Evolutionary conservation across 2,888 invertebrate species (phyloP).

Genomic region (Oscheius sp.): DNA sequence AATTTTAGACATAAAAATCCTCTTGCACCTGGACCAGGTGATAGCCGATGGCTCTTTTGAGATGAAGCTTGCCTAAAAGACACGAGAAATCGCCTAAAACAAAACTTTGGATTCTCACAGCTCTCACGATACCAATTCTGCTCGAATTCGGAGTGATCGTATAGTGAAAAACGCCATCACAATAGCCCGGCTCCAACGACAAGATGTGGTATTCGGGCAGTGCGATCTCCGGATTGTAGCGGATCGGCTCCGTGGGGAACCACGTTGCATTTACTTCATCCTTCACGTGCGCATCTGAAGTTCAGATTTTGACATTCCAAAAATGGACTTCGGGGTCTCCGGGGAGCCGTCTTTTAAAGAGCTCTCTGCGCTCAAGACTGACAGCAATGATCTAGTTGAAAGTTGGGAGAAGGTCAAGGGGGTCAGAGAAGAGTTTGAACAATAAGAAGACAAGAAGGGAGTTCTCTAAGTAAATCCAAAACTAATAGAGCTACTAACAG

Average conservation of each 20-base stretch:
- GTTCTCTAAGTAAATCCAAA: too few relatives aligned
- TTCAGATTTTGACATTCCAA: too few relatives aligned
- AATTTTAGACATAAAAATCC: neutral
- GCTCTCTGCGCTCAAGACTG: too few relatives aligned
- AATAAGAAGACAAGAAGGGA: neutral
- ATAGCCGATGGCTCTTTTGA: conserved; percentile 77
- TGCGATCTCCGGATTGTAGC: conserved; percentile 61
- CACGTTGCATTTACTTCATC: conserved; percentile 69
- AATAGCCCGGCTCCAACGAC: conserved; percentile 59
- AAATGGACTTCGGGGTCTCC: too few relatives aligned
- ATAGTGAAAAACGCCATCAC: conserved; percentile 68
- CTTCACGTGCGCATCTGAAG: conserved; percentile 65
- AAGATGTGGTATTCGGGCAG: conserved; percentile 66
- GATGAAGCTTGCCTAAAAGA: conserved; percentile 61
- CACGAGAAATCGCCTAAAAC: conserved; percentile 62
- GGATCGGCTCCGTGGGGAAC: conserved; percentile 63
- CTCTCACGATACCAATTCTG: conserved; percentile 46
- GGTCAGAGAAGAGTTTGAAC: neutral
- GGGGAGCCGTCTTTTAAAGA: too few relatives aligned
- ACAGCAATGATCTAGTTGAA: conserved; percentile 28
- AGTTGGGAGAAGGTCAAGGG: neutral
- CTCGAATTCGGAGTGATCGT: conserved; percentile 64
- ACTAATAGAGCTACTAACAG: too few relatives aligned
- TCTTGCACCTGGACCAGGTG: conserved; percentile 74
- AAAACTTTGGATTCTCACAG: too few relatives aligned